A percentile compares a stretch with the other conserved stretches of the same genome.
phyloP scores from a whole-genome alignment of 30 jellyfish, hydroid and myxozoan genomes.

The Cassiopea xamachana region DNA sequence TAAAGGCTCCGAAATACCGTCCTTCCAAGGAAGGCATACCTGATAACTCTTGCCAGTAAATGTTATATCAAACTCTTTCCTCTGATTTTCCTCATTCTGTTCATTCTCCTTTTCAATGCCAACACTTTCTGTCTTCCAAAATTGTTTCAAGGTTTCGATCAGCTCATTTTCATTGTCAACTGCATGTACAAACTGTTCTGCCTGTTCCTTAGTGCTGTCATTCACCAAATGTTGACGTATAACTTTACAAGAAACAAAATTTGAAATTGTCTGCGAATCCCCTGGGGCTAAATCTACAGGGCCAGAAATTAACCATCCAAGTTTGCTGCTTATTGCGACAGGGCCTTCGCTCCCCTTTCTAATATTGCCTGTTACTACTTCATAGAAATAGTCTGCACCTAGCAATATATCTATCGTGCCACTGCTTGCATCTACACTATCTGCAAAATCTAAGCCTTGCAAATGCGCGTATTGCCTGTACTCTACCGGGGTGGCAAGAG shows the following conservation, averaged over 20 bases:
- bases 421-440: neutral
- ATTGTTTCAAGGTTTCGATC: conserved; percentile 33
- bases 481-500: neutral
- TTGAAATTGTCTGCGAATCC: no score
- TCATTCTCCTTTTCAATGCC: conserved; percentile 12
- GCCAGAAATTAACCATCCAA: conserved; percentile 16
- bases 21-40: neutral
- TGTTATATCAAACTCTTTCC: conserved; percentile 34
- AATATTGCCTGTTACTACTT: neutral
- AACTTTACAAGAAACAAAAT: no score
- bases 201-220: no score
- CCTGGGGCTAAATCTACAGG: neutral
- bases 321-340: neutral
- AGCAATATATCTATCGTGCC: neutral
- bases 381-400: no score
- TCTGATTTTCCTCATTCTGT: neutral
- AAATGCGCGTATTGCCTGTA: neutral
- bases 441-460: neutral
- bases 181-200: no score
- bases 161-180: conserved; percentile 1
- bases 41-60: conserved; percentile 24
- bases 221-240: no score
- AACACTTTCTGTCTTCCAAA: conserved; percentile 47
- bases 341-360: conserved; percentile 30
- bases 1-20: conserved; percentile 37